Evolutionary conservation across 2,888 invertebrate genomes (phyloP), one percentile per base, ranked within the genome.

Genomic region (Trimorus sp.): DNA sequence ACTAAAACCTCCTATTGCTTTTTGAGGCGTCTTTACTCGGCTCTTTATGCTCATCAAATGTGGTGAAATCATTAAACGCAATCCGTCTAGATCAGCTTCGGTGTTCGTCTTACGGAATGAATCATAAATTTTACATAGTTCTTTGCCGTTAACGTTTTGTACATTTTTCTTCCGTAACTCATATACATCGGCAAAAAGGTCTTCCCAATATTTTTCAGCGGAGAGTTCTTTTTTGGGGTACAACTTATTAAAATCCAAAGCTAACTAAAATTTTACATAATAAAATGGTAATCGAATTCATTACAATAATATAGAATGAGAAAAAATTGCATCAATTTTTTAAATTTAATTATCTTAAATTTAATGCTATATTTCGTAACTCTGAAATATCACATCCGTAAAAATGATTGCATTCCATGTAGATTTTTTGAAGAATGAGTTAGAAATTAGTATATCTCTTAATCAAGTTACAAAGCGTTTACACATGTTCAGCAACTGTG

Each of bases 11-110:
- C n/a, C n/a, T n/a, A 26, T 26, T 26, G 26, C 26, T 26, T 26
- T 26, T 26, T 26, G n/a, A 12, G 58, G 14, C n/a, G 49, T 49
- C 38, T 58, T 69, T 7, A 76, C 56, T 38, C 15, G 40, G 9
- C 56, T 14, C 56, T 76, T 76, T 0, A 49, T 15, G 37, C 9
- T 11, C 48, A 69, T 26, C 12, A 76, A 62, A 63, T 69, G 51
- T 26, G 76, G 69, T 16, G 69, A 68, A 7, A 69, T 15, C 11
- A 76, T 1, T n/a, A 69, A 48, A 16, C 76, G 60, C 1, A 76
- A 9, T 1, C 26, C 60, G 49, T 76, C 54, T 11, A 68, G 12
- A 51, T 75, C 66, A 26, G 9, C 8, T 8, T 48, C n/a, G 15
- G 45, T 36, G 15, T 70, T 40, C 40, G 26, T 26, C 26, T 26